These are phyloP conservation scores for Anableps anableps DNA, from an alignment of 2,797 vertebrate genomes.

Conservation along the genomic window DNA sequence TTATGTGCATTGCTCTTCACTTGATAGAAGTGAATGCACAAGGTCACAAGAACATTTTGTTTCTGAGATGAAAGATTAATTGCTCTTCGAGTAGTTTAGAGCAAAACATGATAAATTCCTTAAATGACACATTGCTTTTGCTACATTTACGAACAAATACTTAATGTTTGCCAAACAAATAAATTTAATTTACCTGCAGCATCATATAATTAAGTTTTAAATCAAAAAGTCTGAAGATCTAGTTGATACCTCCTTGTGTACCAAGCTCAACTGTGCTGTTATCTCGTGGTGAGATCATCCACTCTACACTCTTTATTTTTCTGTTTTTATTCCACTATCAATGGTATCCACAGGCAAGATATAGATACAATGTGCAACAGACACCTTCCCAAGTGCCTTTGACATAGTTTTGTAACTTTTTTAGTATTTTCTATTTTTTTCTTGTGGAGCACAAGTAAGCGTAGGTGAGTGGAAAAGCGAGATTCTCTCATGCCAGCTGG, in stretches of 20 bases:
- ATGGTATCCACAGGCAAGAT: constrained; percentile 35
- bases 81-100: constrained; percentile 24
- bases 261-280: constrained; percentile 6
- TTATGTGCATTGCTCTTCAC: constrained; percentile 14
- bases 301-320: constrained; percentile 26
- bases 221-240: constrained; percentile 13
- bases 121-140: constrained; percentile 5
- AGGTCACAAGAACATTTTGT: constrained; percentile 56
- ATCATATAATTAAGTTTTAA: constrained; percentile 27
- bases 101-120: constrained; percentile 13
- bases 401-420: constrained; percentile 6
- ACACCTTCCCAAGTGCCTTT: constrained; percentile 26
- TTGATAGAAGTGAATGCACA: constrained; percentile 30
- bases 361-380: constrained; percentile 12
- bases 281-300: constrained; percentile 32
- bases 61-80: constrained; percentile 45
- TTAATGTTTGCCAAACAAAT: not conserved
- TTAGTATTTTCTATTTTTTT: not conserved
- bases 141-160: constrained; percentile 8
- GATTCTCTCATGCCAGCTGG: constrained; percentile 28
- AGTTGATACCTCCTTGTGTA: constrained; percentile 11
- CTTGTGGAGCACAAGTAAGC: constrained; percentile 23
- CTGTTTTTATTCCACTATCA: constrained; percentile 36
- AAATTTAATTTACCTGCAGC: not conserved
- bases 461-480: constrained; percentile 11